phyloP scores from a whole-genome alignment of 1,140 invertebrate genomes.

The Cotesia typhae region DNA sequence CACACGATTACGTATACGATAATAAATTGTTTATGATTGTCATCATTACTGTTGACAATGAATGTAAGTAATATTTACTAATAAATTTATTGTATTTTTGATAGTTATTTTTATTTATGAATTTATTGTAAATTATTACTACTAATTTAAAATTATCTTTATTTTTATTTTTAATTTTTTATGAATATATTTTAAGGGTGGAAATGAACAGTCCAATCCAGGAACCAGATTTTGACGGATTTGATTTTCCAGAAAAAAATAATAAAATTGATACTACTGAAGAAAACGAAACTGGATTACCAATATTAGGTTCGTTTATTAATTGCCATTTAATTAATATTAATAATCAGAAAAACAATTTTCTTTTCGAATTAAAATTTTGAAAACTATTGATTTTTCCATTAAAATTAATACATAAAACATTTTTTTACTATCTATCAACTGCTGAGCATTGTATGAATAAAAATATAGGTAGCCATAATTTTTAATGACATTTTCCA shows the following conservation, averaged over 20 bases:
- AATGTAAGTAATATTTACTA: conserved; percentile 48
- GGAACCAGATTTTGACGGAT: conserved; percentile 61
- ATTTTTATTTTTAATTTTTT: neutral
- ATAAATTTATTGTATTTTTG: conserved; percentile 4
- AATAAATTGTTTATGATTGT: conserved; percentile 36
- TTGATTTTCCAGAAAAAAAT: conserved; percentile 52
- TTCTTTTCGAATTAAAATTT: too few relatives aligned
- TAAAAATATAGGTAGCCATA: too few relatives aligned
- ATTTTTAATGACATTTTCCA: too few relatives aligned
- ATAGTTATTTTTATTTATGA: neutral
- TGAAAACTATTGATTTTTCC: too few relatives aligned
- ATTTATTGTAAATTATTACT: neutral
- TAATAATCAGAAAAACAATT: too few relatives aligned
- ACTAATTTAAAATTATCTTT: conserved; percentile 18
- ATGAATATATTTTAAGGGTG: conserved; percentile 51
- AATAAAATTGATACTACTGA: conserved; percentile 42
- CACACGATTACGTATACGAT: neutral
- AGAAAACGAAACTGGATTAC: conserved; percentile 43
- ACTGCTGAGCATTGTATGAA: too few relatives aligned
- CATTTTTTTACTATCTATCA: too few relatives aligned
- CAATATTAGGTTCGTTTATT: conserved; percentile 55
- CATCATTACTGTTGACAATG: conserved; percentile 52
- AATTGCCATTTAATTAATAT: neutral
- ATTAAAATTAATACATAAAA: too few relatives aligned
- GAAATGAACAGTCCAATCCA: conserved; percentile 63